Evolutionary conservation across 2,113 vertebrate genomes (phyloP).

Genomic region (Pelusios castaneus): DNA sequence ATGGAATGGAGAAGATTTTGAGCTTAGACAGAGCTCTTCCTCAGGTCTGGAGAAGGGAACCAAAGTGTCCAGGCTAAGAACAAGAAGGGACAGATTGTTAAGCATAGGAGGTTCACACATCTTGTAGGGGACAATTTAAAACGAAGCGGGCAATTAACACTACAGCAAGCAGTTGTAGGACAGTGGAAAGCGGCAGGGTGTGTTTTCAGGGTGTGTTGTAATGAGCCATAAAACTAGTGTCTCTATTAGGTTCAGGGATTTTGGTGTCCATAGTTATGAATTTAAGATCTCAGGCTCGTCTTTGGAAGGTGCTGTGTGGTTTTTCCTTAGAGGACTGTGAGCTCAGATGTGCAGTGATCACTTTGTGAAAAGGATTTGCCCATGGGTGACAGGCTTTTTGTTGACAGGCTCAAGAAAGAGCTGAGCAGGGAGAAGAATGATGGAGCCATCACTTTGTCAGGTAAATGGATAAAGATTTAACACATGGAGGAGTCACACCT

Average conservation of each 20-base stretch:
- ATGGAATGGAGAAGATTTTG: not conserved
- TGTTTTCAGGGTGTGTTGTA: not conserved
- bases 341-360: not conserved
- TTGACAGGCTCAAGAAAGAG: slow-evolving; percentile 63
- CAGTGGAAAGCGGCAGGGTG: not conserved
- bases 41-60: not conserved
- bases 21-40: not conserved
- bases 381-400: not conserved
- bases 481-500: slow-evolving; percentile 30
- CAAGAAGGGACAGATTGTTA: not conserved
- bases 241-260: not conserved
- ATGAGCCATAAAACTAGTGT: not conserved
- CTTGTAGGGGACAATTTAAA: not conserved
- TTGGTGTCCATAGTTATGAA: not conserved
- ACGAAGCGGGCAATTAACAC: not conserved
- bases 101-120: not conserved
- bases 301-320: not conserved
- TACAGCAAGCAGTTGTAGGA: not conserved
- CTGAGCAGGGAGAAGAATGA: not conserved
- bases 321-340: not conserved
- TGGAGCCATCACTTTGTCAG: slow-evolving; percentile 22
- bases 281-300: not conserved
- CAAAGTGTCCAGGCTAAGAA: not conserved
- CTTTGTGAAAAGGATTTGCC: not conserved
- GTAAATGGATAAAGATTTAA: slow-evolving; percentile 49